A percentile compares a stretch with the other conserved stretches of the same genome.
phyloP scores from a whole-genome alignment of 2,797 vertebrate genomes.

The Malacoraja senta region DNA sequence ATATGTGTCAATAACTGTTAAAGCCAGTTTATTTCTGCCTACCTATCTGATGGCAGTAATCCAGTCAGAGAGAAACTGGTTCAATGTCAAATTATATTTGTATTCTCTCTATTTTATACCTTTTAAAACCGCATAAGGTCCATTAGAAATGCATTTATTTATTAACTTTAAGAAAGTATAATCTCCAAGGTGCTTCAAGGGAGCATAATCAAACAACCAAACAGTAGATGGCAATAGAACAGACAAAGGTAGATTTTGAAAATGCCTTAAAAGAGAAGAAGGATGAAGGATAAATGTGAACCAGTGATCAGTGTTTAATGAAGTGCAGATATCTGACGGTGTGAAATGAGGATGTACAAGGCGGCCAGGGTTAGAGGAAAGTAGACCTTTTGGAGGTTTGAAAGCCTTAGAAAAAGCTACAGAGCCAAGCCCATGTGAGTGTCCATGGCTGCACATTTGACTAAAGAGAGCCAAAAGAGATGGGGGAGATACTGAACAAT shows the following conservation, averaged over 20 bases:
- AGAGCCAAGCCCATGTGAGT: not conserved
- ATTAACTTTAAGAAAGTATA: not conserved
- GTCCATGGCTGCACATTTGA: no score
- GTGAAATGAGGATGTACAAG: not conserved
- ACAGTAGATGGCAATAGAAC: not conserved
- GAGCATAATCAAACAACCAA: not conserved
- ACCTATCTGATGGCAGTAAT: not conserved
- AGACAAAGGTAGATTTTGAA: not conserved
- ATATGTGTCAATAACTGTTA: not conserved
- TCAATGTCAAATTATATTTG: not conserved
- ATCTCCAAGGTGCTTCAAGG: not conserved
- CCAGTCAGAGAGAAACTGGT: not conserved
- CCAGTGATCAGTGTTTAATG: not conserved
- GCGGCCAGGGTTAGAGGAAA: not conserved
- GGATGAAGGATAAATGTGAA: not conserved
- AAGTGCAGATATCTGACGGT: not conserved
- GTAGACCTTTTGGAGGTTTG: not conserved
- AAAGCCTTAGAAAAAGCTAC: not conserved
- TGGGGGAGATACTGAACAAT: no score
- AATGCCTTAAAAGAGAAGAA: not conserved
- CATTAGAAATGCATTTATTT: conserved; percentile 5
- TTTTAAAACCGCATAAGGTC: not conserved
- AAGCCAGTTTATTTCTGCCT: not conserved
- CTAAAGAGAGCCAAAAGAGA: no score
- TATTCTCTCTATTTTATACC: not conserved